phyloP scores from a whole-genome alignment of 2,797 vertebrate species.

The Paramormyrops hopkinsi region DNA sequence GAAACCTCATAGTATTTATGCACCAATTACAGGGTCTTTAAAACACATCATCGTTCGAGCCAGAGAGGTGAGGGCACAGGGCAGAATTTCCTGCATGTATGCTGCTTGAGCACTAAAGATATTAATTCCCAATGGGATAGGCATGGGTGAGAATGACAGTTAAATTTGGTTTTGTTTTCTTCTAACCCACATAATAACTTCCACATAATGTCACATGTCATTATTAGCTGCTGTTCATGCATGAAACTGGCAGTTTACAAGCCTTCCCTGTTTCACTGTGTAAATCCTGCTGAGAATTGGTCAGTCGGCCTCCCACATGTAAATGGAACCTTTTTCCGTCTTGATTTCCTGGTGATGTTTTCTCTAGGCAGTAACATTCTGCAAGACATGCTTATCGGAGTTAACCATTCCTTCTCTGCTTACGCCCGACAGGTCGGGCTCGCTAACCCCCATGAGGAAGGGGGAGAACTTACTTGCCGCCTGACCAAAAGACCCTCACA shows the following conservation, averaged over 20 bases:
- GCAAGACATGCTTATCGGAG: constrained; percentile 24
- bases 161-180: background rate
- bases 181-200: constrained; percentile 29
- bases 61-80: background rate
- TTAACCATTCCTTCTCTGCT: constrained; percentile 35
- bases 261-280: background rate
- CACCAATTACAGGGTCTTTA: background rate
- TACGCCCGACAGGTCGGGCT: background rate
- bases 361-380: constrained; percentile 25
- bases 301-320: background rate
- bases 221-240: background rate
- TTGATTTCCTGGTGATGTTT: constrained; percentile 6
- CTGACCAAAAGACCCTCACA: background rate
- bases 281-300: background rate
- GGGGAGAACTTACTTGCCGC: background rate
- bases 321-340: background rate
- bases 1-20: background rate
- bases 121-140: background rate
- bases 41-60: background rate
- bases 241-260: constrained; percentile 4
- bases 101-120: background rate
- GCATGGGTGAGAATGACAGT: background rate
- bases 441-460: constrained; percentile 21
- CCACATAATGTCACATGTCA: constrained; percentile 39
- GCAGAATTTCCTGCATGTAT: background rate